Base-by-base conservation (phyloP, 2,888 invertebrate species). In the Leptinotarsa haldemani region DNA sequence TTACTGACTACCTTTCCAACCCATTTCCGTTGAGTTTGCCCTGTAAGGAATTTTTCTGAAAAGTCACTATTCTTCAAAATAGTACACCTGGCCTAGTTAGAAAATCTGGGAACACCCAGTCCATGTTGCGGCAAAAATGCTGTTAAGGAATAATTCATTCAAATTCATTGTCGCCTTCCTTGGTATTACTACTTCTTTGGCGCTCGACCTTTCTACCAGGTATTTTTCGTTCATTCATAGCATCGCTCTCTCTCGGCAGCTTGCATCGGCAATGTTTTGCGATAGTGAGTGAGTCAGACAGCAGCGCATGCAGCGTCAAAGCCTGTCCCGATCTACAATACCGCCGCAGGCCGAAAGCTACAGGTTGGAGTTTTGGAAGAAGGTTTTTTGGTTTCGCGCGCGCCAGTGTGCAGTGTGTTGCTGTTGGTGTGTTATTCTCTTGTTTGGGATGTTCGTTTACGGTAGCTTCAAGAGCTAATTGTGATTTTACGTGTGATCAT, bases 361-460 rank as follows among this genome's bases (percentile, higher is more conserved):
- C 84, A 84, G 84, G 84, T 84, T 84, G 84, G 75, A 78, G 73
- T 65, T 70, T 48, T 48, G 63, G 67, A 72, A 77, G 74, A 69
- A 69, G 71, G 52, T 50, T 63, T 71, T 69, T 74, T 76, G 50
- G 70, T 72, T 78, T 71, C 74, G 71, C 20, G 65, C 58, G 63
- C 73, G 40, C 53, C 63, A 69, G 40, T 40, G 40, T 40, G 40
- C 40, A 2, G 40, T 40, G 40, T 40, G 40, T 40, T 40, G 40
- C 40, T 69, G 40, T 40, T 40, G 40, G 9, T 69, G 75, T 70
- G 63, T 25, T 70, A 48, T 61, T 47, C 61, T 69, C 58, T 46
- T 61, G 56, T 70, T 64, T 61, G 61, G 63, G 63, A 12, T 70
- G 48, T 15, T 16, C n/a, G 68, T 18, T 56, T n/a, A 47, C 58